phyloP scores from a whole-genome alignment of 1,140 invertebrate species.

The Drosophila eugracilis region DNA sequence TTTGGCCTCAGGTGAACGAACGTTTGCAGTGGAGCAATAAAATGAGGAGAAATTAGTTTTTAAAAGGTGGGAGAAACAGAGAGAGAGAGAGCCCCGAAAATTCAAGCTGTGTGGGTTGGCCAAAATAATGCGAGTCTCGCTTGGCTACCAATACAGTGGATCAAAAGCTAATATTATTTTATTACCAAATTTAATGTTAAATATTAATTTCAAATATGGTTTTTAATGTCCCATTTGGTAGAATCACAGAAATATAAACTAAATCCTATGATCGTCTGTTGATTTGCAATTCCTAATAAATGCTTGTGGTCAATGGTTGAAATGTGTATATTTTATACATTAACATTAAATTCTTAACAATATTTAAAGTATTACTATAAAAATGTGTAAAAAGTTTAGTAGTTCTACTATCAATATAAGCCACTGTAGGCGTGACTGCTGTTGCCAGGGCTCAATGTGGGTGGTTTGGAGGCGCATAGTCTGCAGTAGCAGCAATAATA shows the following conservation, averaged over 20 bases:
- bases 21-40: constrained; percentile 24
- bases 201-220: no score
- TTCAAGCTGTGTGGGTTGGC: constrained; percentile 61
- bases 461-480: constrained; percentile 64
- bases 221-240: no score
- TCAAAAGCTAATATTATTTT: not conserved
- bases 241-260: no score
- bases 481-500: constrained; percentile 40
- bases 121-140: constrained; percentile 28
- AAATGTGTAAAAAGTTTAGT: not conserved
- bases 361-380: no score
- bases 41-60: not conserved
- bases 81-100: constrained; percentile 13
- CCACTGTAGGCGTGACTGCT: constrained; percentile 21
- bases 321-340: no score
- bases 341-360: no score
- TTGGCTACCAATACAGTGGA: constrained; percentile 24
- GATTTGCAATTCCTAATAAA: no score
- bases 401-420: not conserved
- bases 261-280: no score
- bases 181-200: no score
- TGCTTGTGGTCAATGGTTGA: no score
- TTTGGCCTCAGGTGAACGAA: constrained; percentile 67
- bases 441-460: constrained; percentile 51
- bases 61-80: not conserved